A percentile compares a stretch with the other conserved stretches of the same genome.
These are phyloP conservation scores for Lerista edwardsae DNA, from an alignment of 2,797 vertebrate species.

Conservation along the genomic window DNA sequence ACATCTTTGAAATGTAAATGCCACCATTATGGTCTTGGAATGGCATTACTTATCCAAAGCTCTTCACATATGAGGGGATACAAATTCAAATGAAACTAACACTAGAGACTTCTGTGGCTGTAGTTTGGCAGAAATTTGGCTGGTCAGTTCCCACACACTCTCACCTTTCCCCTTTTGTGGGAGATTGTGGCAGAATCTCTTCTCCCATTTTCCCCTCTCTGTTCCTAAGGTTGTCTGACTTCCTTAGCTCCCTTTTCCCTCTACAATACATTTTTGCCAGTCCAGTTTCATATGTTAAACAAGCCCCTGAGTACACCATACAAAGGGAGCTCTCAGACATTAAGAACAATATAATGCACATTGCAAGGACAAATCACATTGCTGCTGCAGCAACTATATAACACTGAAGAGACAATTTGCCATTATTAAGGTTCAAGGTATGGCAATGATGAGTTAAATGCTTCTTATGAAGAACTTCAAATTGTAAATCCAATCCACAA, in stretches of 20 bases:
- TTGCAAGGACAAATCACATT: not conserved
- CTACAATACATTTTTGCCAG: not conserved
- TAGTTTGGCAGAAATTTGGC: not conserved
- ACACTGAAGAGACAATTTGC: not conserved
- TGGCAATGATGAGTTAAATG: not conserved
- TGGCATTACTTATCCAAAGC: not conserved
- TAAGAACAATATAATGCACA: not conserved
- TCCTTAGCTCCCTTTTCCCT: not conserved
- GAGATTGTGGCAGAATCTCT: not conserved
- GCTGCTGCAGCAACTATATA: not conserved
- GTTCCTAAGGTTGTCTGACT: not conserved
- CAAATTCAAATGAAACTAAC: not conserved
- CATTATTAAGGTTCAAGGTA: not conserved
- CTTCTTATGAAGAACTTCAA: not conserved
- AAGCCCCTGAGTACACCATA: not conserved
- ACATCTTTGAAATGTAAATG: conserved; percentile 18
- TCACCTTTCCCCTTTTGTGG: not conserved
- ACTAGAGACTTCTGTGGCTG: not conserved
- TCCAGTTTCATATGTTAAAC: not conserved
- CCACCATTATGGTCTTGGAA: not conserved
- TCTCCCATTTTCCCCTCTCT: not conserved
- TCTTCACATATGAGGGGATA: not conserved
- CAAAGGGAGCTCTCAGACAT: not conserved
- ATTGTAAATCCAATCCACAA: not conserved
- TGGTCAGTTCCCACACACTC: not conserved